Evolutionary conservation across 1,140 invertebrate species (phyloP), one percentile per base, ranked within the genome.

Genomic region (Drosophila quadrilineata): DNA sequence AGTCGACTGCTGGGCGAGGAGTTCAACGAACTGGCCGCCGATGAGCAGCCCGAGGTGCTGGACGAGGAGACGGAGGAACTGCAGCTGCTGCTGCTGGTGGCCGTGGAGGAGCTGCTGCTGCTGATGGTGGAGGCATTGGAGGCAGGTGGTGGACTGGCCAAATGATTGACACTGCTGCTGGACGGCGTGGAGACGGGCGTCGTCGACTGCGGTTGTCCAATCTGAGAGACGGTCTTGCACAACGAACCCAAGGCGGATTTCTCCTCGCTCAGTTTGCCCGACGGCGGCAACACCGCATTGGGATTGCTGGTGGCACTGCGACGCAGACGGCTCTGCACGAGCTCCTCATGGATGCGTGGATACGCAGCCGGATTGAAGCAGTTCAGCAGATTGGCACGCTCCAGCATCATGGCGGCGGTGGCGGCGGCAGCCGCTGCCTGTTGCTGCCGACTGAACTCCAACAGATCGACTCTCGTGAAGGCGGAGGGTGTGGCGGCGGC

Each of bases 191-290:
- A 17, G 14, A 16, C 63, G 0, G 58, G 58, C 41, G 60, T 62
- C 57, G 48, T 56, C 3, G 45, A 16, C 0, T 22, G 35, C 2
- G 80, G 16, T 67, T 92, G 92, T 0, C 93, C 93, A 48, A 93
- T 93, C 64, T 93, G 92, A 0, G 93, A 93, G 8, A 93, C 92
- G 0, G 93, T 91, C 66, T 93, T 92, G 63, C 92, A 91, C 16
- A 93, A 75, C 2, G 92, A 92, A 0, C 93, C 93, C 49, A 93
- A 66, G 0, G 92, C 91, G 0, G 85, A 88, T 12, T 87, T 87
- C 43, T 88, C 86, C 14, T 56, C 50, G 9, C 67, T 50, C 2
- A 58, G 45, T 54, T 76, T 71, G 22, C 33, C 14, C 16, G 64
- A 43, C 1, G 74, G 85, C 1, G 69, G 65, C 6, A 74, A 56